Conservation (phyloP, 2,888 invertebrate species). For the Entomobrya multifasciata region DNA sequence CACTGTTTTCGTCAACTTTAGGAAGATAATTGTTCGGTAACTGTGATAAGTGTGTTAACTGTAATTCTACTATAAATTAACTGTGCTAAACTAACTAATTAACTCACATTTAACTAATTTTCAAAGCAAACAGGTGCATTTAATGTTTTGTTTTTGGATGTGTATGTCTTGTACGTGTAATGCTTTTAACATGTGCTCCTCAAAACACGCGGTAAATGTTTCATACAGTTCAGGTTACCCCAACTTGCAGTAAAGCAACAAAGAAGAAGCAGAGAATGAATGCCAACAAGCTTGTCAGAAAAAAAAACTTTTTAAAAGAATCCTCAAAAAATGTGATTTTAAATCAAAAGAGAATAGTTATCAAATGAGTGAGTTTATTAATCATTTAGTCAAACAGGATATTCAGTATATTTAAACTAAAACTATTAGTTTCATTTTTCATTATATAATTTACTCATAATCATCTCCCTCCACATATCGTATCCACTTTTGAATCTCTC, state of each 20-base stretch:
- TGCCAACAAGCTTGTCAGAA: too few species aligned
- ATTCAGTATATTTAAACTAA: too few species aligned
- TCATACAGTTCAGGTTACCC: background rate
- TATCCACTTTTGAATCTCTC: background rate
- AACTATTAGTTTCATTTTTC: background rate
- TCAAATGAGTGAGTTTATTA: background rate
- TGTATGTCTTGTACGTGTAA: background rate
- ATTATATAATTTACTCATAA: background rate
- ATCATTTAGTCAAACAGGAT: too few species aligned
- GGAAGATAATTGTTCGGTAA: too few species aligned
- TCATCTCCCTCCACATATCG: background rate
- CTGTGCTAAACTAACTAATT: too few species aligned
- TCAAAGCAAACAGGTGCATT: slow-evolving; percentile 14
- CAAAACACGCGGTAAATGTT: slow-evolving; percentile 13
- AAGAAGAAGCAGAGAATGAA: background rate
- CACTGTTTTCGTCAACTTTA: too few species aligned
- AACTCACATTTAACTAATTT: too few species aligned
- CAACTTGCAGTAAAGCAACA: slow-evolving; percentile 5
- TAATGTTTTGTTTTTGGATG: background rate
- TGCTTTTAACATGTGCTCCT: slow-evolving; percentile 63
- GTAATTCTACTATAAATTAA: too few species aligned
- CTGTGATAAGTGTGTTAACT: too few species aligned
- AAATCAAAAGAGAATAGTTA: too few species aligned
- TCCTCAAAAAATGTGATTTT: too few species aligned
- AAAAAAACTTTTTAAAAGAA: too few species aligned